Base-by-base conservation (phyloP, 2,113 vertebrate genomes). In the Girardinichthys multiradiatus region DNA sequence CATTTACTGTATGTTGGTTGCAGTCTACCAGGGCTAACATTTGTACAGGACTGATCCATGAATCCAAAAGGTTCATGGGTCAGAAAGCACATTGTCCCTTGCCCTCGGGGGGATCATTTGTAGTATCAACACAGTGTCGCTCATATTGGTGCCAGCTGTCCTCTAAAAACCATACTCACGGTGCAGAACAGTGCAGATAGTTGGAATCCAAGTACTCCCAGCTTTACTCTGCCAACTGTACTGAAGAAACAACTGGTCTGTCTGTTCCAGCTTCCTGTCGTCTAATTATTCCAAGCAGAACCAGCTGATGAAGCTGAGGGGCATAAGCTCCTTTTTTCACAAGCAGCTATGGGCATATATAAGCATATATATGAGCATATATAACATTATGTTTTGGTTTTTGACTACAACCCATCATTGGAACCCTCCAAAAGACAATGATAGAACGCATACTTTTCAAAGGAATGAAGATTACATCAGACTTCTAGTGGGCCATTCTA, bases 61-160 rank as follows among this genome's bases (percentile, higher is more conserved):
- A 78, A 83, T 83, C 45, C 85, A 86, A 79, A 28, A 14, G 68
- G 64, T 72, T 85, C 84, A 86, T 91, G 86, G 78, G n/a, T 33
- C 48, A 31, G 65, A 48, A 11, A 68, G 15, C 1, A 11, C n/a
- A 57, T 3, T 70, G 35, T n/a, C 64, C 51, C 37, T 64, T 13
- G 37, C 61, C 61, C 67, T 72, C 61, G n/a, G 58, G 42, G 42
- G 76, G 71, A 80, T 87, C 80, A 89, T 77, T 71, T 80, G 73
- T 75, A 81, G 76, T 90, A 77, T 92, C 92, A 91, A 87, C 84
- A 89, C 6, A 58, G 45, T 78, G 70, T 67, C 58, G 14, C 68
- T 74, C 48, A 31, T 45, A 66, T 74, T n/a, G 60, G 62, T 59
- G 67, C 74, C 81, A 82, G 69, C 61, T 45, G 58, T 15, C 66